Evolutionary conservation across 2,113 vertebrate species (phyloP), one percentile per base, ranked within the genome.

Genomic region (Paratilapia polleni): DNA sequence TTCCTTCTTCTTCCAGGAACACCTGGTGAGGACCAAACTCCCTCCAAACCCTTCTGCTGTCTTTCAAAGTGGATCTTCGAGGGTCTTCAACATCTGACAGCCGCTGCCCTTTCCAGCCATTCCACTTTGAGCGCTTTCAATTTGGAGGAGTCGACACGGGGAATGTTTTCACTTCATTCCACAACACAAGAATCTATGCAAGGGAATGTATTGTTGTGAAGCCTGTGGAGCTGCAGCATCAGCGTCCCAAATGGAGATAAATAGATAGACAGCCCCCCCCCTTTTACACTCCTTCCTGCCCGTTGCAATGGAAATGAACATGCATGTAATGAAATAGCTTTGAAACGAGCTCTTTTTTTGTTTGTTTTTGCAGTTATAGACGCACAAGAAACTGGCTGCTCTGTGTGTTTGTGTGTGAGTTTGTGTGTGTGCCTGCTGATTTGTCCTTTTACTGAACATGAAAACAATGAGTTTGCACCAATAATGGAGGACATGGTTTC

Each of bases 11-110:
- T 54, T 78, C 43, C 89, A 99, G 98, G 97, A 97, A 66, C 97
- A 97, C 66, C 94, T 97, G 90, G 96, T 95, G 93, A 97, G 95
- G 94, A 97, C 95, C 89, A 98, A 97, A 91, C 96, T 97, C 80
- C 92, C 97, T 7, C 97, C 97, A 7, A 99, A 99, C 82, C 96
- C 98, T 52, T 98, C 97, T 20, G 98, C 98, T 3, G 96, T 99
- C 91, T 99, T 98, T 93, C 97, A 99, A 93, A 96, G 97, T 0
- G 95, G 97, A 0, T 96, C 66, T 70, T 70, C 96, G 2, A 94
- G 95, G 91, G 97, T 97, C 92, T 97, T 98, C 95, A 96, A 97
- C 20, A 96, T 97, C 93, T 98, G 96, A 98, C 43, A 2, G 49
- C 80, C 3, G 68, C 34, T 31, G 28, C 13, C 3, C 66, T 20